A percentile compares a stretch with the other conserved stretches of the same genome.
Conservation (phyloP, 2,888 invertebrate genomes). For the Acronicta aceris region DNA sequence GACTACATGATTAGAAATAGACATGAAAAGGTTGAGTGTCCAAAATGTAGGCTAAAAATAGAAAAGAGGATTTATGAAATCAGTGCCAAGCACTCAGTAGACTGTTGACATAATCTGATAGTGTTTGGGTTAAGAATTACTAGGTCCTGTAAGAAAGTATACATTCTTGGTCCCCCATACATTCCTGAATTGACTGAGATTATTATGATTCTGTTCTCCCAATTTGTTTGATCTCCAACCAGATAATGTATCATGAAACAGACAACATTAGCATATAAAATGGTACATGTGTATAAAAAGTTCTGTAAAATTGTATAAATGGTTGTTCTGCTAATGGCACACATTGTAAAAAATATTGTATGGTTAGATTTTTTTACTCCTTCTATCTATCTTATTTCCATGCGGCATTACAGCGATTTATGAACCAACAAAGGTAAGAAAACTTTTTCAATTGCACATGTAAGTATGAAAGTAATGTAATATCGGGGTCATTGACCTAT, state of each 20-base stretch:
- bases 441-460: slow-evolving; percentile 59
- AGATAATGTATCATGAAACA: slow-evolving; percentile 10
- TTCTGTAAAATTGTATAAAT: slow-evolving; percentile 14
- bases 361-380: slow-evolving; percentile 26
- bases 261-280: slow-evolving; percentile 23
- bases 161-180: background rate
- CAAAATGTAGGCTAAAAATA: slow-evolving; percentile 37
- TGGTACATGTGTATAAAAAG: slow-evolving; percentile 26
- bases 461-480: slow-evolving; percentile 77
- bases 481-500: slow-evolving; percentile 78
- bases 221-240: slow-evolving; percentile 1
- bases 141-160: slow-evolving; percentile 2
- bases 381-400: slow-evolving; percentile 51
- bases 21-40: slow-evolving; percentile 23
- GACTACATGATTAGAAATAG: slow-evolving; percentile 14
- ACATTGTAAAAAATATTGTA: slow-evolving; percentile 16
- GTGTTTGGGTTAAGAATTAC: slow-evolving; percentile 2
- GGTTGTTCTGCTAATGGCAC: slow-evolving; percentile 20
- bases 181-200: background rate
- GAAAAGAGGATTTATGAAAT: slow-evolving; percentile 30
- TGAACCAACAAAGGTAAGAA: slow-evolving; percentile 62
- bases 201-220: background rate
- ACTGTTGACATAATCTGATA: slow-evolving; percentile 8
- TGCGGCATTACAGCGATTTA: slow-evolving; percentile 64
- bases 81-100: slow-evolving; percentile 35